Evolutionary conservation across 1,140 invertebrate species (phyloP), one percentile per base, ranked within the genome.

Genomic region (Fragariocoptes setiger): DNA sequence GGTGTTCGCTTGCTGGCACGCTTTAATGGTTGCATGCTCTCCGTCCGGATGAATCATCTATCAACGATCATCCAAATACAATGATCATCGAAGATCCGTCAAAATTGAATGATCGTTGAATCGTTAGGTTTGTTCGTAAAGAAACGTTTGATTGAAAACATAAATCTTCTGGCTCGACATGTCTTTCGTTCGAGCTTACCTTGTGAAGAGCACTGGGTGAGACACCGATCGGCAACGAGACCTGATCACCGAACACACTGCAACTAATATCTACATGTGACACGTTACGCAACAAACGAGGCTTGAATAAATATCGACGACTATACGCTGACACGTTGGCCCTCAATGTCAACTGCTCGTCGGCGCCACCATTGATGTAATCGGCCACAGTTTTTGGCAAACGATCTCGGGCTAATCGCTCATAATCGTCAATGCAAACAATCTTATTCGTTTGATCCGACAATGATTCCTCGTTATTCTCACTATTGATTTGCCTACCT

Each of bases 41-140:
- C 83, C 83, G 38, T 80, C 72, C 2, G 71, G 67, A 61, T 83
- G 72, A 1, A 79, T 78, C 74, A 88, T 74, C 49, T n/a, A n/a
- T n/a, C n/a, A n/a, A n/a, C n/a, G n/a, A n/a, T n/a, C n/a, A n/a
- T n/a, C n/a, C n/a, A n/a, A n/a, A n/a, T n/a, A n/a, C n/a, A n/a
- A n/a, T n/a, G n/a, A n/a, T n/a, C n/a, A n/a, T n/a, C n/a, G n/a
- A n/a, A n/a, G n/a, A n/a, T n/a, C n/a, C n/a, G n/a, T n/a, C n/a
- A n/a, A n/a, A n/a, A n/a, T n/a, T n/a, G n/a, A n/a, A n/a, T n/a
- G n/a, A n/a, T n/a, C n/a, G n/a, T n/a, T n/a, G n/a, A n/a, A n/a
- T n/a, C n/a, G n/a, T n/a, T n/a, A n/a, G n/a, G n/a, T n/a, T n/a
- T n/a, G n/a, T n/a, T n/a, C n/a, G n/a, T n/a, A n/a, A n/a, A n/a